Evolutionary conservation across 2,888 invertebrate species (phyloP).

Genomic region (Dorcus parallelipipedus): DNA sequence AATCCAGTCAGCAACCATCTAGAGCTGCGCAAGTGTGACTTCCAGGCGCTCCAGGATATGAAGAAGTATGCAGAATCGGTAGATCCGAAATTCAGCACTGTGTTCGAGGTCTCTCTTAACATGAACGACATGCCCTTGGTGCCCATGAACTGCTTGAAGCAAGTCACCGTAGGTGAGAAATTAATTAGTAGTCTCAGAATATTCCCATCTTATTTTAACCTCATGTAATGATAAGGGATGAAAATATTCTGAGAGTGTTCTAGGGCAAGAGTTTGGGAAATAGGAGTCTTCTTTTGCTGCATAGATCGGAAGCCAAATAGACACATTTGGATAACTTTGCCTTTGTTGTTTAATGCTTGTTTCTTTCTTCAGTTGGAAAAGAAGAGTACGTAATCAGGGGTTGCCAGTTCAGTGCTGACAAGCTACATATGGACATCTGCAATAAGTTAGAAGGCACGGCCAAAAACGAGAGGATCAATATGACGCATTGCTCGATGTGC

Average conservation of each 20-base stretch:
- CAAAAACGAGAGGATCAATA: constrained; percentile 20
- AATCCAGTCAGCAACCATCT: constrained; percentile 33
- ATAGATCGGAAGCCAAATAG: too few species aligned
- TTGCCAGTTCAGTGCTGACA: constrained; percentile 40
- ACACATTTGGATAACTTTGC: background rate
- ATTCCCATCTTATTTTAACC: too few species aligned
- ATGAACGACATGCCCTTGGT: constrained; percentile 31
- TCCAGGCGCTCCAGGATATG: constrained; percentile 31
- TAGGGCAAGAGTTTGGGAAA: too few species aligned
- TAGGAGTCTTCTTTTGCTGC: too few species aligned
- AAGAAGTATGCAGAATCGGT: constrained; percentile 31
- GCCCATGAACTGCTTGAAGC: constrained; percentile 37
- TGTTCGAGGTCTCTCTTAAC: constrained; percentile 36
- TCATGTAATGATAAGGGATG: too few species aligned
- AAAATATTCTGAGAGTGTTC: too few species aligned
- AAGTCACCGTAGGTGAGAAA: constrained; percentile 37
- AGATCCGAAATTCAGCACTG: constrained; percentile 29
- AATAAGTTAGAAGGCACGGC: constrained; percentile 35
- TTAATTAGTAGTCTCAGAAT: background rate
- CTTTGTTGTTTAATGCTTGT: background rate
- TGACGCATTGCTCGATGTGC: constrained; percentile 47
- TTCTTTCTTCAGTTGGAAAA: constrained; percentile 35
- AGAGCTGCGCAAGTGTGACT: constrained; percentile 32
- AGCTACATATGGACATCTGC: constrained; percentile 38
- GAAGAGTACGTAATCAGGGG: constrained; percentile 35